A percentile compares a stretch with the other conserved stretches of the same genome.
These are phyloP conservation scores for Odocoileus virginianus DNA, from an alignment of 2,113 vertebrate species.

Conservation along the genomic window DNA sequence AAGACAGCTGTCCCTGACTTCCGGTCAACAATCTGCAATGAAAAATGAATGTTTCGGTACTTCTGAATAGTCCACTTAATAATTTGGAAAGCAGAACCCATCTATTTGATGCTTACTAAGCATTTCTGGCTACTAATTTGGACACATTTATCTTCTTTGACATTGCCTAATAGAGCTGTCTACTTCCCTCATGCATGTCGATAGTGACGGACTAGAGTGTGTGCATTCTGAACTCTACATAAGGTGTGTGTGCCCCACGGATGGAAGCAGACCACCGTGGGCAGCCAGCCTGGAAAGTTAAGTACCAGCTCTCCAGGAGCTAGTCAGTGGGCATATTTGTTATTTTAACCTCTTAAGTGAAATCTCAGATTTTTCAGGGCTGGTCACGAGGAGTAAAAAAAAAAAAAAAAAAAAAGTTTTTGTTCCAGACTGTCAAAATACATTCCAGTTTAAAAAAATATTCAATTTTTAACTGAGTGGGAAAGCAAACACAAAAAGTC, in stretches of 20 bases:
- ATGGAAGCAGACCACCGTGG: not conserved
- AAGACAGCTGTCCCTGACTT: constrained; percentile 45
- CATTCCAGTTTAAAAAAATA: not conserved
- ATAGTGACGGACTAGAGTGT: not conserved
- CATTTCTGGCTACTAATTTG: constrained; percentile 52
- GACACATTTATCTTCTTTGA: constrained; percentile 46
- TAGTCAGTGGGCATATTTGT: not conserved
- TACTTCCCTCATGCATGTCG: not conserved
- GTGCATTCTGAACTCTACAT: not conserved
- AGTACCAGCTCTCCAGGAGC: not conserved
- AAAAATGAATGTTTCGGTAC: constrained; percentile 31
- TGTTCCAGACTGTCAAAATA: constrained; percentile 24
- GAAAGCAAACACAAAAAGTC: constrained; percentile 32
- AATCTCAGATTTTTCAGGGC: constrained; percentile 9
- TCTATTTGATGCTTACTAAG: constrained; percentile 46
- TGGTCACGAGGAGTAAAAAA: constrained; percentile 13
- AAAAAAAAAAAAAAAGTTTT: constrained; percentile 27
- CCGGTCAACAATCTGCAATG: constrained; percentile 27
- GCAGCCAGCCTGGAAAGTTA: not conserved
- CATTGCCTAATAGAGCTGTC: constrained; percentile 8
- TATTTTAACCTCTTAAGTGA: constrained; percentile 29
- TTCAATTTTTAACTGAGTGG: not conserved
- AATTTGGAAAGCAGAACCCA: constrained; percentile 53
- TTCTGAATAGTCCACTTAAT: constrained; percentile 44
- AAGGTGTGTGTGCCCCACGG: not conserved